These are phyloP conservation scores for Temnothorax curvispinosus DNA, from an alignment of 1,140 invertebrate genomes.

Conservation along the genomic window DNA sequence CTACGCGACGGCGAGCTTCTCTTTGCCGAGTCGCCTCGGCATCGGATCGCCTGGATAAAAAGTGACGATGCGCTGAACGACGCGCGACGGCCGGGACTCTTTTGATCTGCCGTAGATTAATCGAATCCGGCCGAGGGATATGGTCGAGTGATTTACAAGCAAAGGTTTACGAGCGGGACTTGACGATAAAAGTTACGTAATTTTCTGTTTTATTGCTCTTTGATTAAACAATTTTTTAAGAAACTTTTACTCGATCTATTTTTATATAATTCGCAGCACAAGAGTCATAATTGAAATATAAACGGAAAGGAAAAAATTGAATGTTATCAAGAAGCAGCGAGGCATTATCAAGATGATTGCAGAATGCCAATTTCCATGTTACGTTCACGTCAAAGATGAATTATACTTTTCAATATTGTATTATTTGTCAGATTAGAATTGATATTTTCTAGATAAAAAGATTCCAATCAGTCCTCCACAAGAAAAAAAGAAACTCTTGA, in stretches of 20 bases:
- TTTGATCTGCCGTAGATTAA: constrained; percentile 6
- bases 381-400: not conserved
- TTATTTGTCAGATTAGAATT: not conserved
- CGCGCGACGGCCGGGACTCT: not conserved
- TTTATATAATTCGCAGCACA: not conserved
- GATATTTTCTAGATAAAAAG: not conserved
- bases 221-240: not conserved
- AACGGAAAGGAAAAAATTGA: not conserved
- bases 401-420: not conserved
- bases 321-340: not conserved
- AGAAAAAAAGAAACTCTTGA: not conserved
- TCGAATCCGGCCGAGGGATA: not conserved
- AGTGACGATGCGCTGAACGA: constrained; percentile 30
- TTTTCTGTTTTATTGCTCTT: not conserved
- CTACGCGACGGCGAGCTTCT: constrained; percentile 61
- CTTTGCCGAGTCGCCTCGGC: constrained; percentile 5
- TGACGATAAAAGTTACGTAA: not conserved
- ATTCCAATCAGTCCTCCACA: not conserved
- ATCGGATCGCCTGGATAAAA: constrained; percentile 27
- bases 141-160: not conserved
- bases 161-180: not conserved
- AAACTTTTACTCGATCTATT: not conserved
- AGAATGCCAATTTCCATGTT: not conserved
- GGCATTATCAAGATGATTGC: not conserved
- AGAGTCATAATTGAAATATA: no score